Evolutionary conservation across 2,888 invertebrate genomes (phyloP), one percentile per base, ranked within the genome.

Genomic region (Ochropleura plecta): DNA sequence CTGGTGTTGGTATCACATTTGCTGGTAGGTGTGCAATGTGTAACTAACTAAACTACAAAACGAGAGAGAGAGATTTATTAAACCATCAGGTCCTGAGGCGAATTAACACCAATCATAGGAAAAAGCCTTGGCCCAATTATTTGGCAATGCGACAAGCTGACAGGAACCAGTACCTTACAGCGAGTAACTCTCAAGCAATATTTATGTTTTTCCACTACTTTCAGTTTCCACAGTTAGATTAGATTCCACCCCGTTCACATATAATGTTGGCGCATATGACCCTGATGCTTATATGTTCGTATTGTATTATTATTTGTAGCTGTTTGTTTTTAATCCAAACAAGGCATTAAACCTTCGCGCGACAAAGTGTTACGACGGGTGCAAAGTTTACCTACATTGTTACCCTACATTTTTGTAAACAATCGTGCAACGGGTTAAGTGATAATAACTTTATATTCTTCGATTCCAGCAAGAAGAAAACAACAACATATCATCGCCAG

Each of bases 381-480:
- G n/a, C n/a, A n/a, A n/a, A n/a, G n/a, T n/a, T n/a, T n/a, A n/a
- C n/a, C n/a, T n/a, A n/a, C n/a, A n/a, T n/a, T n/a, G n/a, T n/a
- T n/a, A n/a, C n/a, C n/a, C n/a, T n/a, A n/a, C n/a, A n/a, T n/a
- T n/a, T n/a, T n/a, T n/a, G n/a, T n/a, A n/a, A n/a, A n/a, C n/a
- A n/a, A n/a, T n/a, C n/a, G n/a, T n/a, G n/a, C n/a, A n/a, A n/a
- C n/a, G n/a, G n/a, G n/a, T n/a, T n/a, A 40, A 40, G 7, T 42
- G 7, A 44, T 44, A 12, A 5, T 76, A 7, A 78, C 14, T 53
- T 4, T 44, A 16, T 30, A 1, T 70, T 81, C 63, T 76, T 71
- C n/a, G n/a, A 81, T 95, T 96, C 83, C 97, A 97, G 97, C 96
- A 97, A 95, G 95, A 96, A 90, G 96, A 97, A 89, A 96, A 97